Conservation (phyloP, 2,797 vertebrate species). For the Euthynnus affinis region DNA sequence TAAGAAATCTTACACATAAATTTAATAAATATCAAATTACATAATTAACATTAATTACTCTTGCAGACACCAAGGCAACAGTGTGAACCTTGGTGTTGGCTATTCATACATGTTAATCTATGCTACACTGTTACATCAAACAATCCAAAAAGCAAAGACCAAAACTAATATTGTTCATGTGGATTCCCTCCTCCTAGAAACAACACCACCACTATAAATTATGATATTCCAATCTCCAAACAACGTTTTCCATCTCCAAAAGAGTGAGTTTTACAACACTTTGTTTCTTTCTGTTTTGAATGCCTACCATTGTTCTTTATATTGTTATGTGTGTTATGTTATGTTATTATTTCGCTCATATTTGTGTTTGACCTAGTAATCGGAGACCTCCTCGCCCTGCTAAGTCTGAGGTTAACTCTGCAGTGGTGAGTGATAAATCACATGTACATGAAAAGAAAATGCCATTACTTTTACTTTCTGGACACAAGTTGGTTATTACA, state of each 20-base stretch:
- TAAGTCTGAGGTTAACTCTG: neutral
- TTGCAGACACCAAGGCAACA: conserved; percentile 41
- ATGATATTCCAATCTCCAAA: conserved; percentile 15
- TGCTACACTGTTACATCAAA: neutral
- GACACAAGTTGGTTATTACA: neutral
- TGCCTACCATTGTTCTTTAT: neutral
- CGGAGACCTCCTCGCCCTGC: neutral
- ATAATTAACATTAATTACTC: neutral
- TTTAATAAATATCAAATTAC: neutral
- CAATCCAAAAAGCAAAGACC: neutral
- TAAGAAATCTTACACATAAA: neutral
- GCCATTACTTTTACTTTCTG: too few species aligned
- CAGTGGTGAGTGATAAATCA: neutral
- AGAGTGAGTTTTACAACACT: conserved; percentile 42
- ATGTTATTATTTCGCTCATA: neutral
- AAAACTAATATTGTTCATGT: conserved; percentile 4
- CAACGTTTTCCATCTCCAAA: conserved; percentile 54
- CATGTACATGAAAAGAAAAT: neutral
- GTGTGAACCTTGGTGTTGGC: conserved; percentile 19
- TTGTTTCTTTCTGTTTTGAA: neutral
- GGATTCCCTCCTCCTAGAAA: conserved; percentile 27
- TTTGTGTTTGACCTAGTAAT: conserved; percentile 39
- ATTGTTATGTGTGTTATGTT: neutral
- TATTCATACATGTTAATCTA: conserved; percentile 42
- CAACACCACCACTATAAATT: neutral